Conservation (phyloP, 2,113 vertebrate genomes). For the Macquaria australasica region DNA sequence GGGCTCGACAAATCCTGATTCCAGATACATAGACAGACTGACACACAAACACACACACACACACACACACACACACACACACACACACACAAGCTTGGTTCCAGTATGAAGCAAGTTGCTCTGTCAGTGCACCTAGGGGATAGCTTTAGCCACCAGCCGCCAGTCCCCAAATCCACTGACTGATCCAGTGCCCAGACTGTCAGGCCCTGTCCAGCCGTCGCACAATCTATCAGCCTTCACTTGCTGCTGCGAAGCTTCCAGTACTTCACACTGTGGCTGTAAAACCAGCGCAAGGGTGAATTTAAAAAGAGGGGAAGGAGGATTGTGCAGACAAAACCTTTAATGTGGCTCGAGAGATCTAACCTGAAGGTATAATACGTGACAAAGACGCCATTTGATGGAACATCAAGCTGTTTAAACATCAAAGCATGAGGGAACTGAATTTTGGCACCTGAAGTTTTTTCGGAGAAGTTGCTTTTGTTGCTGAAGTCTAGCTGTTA, state of each 20-base stretch:
- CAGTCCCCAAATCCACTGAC: conserved; percentile 79
- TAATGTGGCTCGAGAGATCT: conserved; percentile 34
- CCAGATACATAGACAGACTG: conserved; percentile 52
- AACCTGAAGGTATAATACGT: conserved; percentile 13
- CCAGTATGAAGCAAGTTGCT: conserved; percentile 69
- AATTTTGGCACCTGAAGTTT: conserved; percentile 21
- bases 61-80: conserved; percentile 28
- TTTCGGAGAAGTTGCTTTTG: conserved; percentile 9
- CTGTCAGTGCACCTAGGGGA: conserved; percentile 75
- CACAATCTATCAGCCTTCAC: conserved; percentile 72
- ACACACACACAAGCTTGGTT: conserved; percentile 46
- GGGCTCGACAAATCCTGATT: conserved; percentile 67
- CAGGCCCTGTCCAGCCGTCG: conserved; percentile 69
- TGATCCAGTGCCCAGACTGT: conserved; percentile 84
- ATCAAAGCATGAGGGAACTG: conserved; percentile 1
- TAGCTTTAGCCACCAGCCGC: conserved; percentile 75
- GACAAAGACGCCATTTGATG: conserved; percentile 36
- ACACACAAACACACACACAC: conserved; percentile 30
- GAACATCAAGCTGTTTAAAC: conserved; percentile 38
- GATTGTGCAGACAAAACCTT: conserved; percentile 6
- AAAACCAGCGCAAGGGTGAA: neutral
- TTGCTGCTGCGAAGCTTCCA: conserved; percentile 57
- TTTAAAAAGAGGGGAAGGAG: conserved; percentile 5
- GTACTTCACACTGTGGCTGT: conserved; percentile 34
- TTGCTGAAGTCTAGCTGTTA: conserved; percentile 8